Base-by-base conservation (phyloP, 1,140 invertebrate genomes). In the Drosophila truncata region DNA sequence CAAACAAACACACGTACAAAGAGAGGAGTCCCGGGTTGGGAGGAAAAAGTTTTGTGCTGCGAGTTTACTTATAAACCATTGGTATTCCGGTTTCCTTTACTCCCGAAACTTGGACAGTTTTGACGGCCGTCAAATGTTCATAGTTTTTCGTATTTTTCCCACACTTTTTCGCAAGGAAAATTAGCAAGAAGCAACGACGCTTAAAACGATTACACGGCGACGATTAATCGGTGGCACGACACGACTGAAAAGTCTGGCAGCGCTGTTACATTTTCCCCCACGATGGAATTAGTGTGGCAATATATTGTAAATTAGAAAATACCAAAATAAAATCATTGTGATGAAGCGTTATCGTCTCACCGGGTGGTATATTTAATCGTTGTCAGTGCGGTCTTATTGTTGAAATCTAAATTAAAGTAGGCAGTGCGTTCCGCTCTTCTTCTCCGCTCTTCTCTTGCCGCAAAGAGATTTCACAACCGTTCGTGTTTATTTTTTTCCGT, bases 161-260 rank as follows among this genome's bases (percentile, higher is more conserved):
- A 61, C 77, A 84, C 64, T 84, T 88, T 83, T 88, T 81, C 62
- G 75, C 64, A 72, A 65, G 33, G 39, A 59, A 59, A 84, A 73
- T 84, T 77, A 55, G 81, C 77, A 83, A 71, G 52, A 63, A 83
- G 83, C 81, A 81, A 83, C 83, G 83, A 85, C 83, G 83, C 84
- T 87, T 70, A 78, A 79, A 86, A 87, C 82, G 82, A 84, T 84
- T 62, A 79, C 70, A 79, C 69, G 72, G 18, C n/a, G 14, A 13
- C 67, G 77, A 84, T 84, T 61, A 61, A 84, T 84, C 81, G 82
- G 70, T 70, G 23, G 13, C 5, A 25, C 44, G 14, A 13, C 11
- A 10, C 11, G 10, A 33, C 31, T 33, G 11, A 35, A 35, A 35
- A 35, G 33, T 35, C 33, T 35, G 33, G 18, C 61, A 37, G 31